Evolutionary conservation across 1,140 invertebrate species (phyloP), one percentile per base, ranked within the genome.

Genomic region (Bombus pyrosoma): DNA sequence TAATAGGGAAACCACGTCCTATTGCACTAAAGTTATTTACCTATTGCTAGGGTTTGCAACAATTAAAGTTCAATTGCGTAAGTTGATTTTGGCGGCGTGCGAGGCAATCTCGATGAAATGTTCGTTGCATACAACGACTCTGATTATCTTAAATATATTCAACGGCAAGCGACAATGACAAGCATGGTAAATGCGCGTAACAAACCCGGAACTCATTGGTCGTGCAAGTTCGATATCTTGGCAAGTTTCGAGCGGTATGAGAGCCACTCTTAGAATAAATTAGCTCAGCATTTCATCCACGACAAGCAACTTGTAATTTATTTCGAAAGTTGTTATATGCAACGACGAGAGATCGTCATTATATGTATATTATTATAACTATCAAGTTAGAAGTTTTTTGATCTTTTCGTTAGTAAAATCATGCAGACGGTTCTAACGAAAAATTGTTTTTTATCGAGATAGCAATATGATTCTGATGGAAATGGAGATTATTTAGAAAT

Each of bases 61-160:
- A 1, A 47, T 47, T 47, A 15, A 13, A 62, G 28, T 12, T 77
- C n/a, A 79, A 62, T 79, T 62, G 62, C 37, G 75, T 25, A 62
- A 69, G 47, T 37, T 43, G 47, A 53, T 83, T 69, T 25, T 59
- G 47, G 59, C 57, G 3, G 32, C 1, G 22, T n/a, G 39, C 71
- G 22, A 34, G 37, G 59, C 1, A 22, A 32, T 71, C 28, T 34
- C 47, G 28, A 25, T 22, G 47, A 37, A 81, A 73, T n/a, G 41
- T 47, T 10, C 6, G 53, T 22, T n/a, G 68, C 78, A 34, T 37
- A 32, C 59, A 18, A 34, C n/a, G 25, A 37, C 15, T 37, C 32
- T n/a, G 72, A 83, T 83, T 83, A 68, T 83, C 43, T 68, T 57
- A 68, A 22, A 76, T 68, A 68, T 37, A 82, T 64, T 82, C 57